A percentile compares a stretch with the other conserved stretches of the same genome.
phyloP scores from a whole-genome alignment of 2,888 invertebrate species.

The Eupithecia subfuscata region DNA sequence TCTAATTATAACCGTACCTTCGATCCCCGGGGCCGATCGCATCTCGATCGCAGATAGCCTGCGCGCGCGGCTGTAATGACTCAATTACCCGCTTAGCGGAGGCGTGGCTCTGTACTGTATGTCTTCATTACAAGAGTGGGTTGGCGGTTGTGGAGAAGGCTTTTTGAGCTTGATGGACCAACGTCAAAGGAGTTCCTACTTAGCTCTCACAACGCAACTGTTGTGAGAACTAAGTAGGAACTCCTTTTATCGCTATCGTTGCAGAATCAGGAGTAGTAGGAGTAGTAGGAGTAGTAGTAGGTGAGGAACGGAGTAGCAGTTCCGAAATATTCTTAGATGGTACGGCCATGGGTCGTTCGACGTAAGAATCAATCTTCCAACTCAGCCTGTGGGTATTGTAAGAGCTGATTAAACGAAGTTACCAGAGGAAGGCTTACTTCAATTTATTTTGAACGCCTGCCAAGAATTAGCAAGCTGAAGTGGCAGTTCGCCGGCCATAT shows the following conservation, averaged over 20 bases:
- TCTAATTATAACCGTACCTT: constrained; percentile 45
- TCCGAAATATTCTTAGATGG: neutral
- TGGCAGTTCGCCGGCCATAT: too few relatives aligned
- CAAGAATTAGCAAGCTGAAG: too few relatives aligned
- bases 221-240: neutral
- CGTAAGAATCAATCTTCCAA: too few relatives aligned
- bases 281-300: neutral
- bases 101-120: constrained; percentile 75
- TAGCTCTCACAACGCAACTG: too few relatives aligned
- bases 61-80: constrained; percentile 81
- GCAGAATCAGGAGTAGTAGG: neutral
- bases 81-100: constrained; percentile 83
- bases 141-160: constrained; percentile 50
- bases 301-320: neutral
- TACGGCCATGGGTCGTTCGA: too few relatives aligned
- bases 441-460: too few relatives aligned
- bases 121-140: constrained; percentile 76
- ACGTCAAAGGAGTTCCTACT: too few relatives aligned
- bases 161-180: constrained; percentile 23
- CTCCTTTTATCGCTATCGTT: neutral
- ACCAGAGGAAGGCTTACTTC: too few relatives aligned
- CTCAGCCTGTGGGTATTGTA: too few relatives aligned
- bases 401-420: too few relatives aligned
- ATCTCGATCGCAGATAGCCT: constrained; percentile 70
- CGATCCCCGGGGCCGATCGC: constrained; percentile 60